Base-by-base conservation (phyloP, 2,888 invertebrate genomes). In the Drosophila barbarae region DNA sequence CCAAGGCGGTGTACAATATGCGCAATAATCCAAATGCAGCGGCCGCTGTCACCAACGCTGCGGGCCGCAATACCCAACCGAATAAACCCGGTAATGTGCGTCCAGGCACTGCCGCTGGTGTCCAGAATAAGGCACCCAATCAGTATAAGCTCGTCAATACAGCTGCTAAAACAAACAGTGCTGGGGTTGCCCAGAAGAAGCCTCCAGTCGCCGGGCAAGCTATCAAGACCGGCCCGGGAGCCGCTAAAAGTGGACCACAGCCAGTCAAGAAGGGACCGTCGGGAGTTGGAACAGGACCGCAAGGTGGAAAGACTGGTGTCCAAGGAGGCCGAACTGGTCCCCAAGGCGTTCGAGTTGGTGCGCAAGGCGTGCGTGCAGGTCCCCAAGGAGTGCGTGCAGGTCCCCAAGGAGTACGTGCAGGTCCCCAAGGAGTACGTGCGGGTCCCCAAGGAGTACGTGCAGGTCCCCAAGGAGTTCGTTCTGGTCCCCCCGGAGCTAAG, bases 11-110 rank as follows among this genome's bases (percentile, higher is more conserved):
- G 12, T 52, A 63, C 6, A 63, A 38, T 15, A 61, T 63, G 34
- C 63, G 63, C 8, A 61, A 38, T 38, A 63, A 63, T 5, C 63
- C 63, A 0, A 51, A 52, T 26, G 26, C 63, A 0, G 52, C 32
- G 4, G 52, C 63, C 18, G 51, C 41, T 2, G 32, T 63, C 21
- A 18, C 32, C 4, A 32, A 15, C 2, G 23, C 44, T 13, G 35
- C 44, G n/a, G 57, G 36, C n/a, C 38, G 59, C 5, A 56, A 32
- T 4, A 21, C 9, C 3, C 30, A 46, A 12, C 4, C 18, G 5
- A 56, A 36, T 10, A 57, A 34, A 28, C 15, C 21, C 9, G 55
- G 36, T 10, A 56, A 51, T 9, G n/a, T 38, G 36, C 55, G 55
- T 15, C 30, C 55, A 1, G 55, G 52, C n/a, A 51, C 28, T 5